phyloP scores from a whole-genome alignment of 2,113 vertebrate genomes.

The Tragelaphus buxtoni region DNA sequence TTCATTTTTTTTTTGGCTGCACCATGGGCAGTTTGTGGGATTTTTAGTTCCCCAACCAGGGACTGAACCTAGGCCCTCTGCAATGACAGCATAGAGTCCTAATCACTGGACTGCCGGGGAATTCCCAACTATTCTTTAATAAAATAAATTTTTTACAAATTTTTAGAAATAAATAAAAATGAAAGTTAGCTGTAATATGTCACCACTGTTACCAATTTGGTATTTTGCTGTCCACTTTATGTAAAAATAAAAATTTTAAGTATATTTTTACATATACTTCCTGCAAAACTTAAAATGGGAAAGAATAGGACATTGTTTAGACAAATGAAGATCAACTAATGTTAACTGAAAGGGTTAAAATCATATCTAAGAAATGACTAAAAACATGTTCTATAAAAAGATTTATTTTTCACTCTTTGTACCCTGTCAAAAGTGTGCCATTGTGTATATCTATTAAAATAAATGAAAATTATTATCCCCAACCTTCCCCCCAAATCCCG shows the following conservation, averaged over 20 bases:
- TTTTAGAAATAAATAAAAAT: not conserved
- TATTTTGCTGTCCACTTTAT: not conserved
- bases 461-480: not conserved
- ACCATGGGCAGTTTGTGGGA: not conserved
- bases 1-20: not conserved
- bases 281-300: not conserved
- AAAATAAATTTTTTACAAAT: not conserved
- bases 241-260: constrained; percentile 34
- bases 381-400: not conserved
- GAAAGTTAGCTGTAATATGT: not conserved
- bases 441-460: not conserved
- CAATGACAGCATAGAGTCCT: not conserved
- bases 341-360: not conserved
- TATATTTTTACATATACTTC: not conserved
- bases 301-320: not conserved
- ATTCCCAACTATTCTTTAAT: not conserved
- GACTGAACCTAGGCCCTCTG: not conserved
- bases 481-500: not conserved
- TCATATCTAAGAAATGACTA: not conserved
- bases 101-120: not conserved
- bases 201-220: not conserved
- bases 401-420: not conserved
- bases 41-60: not conserved
- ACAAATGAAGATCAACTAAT: not conserved
- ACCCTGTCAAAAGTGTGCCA: not conserved